Conservation (phyloP, 2,113 vertebrate species). For the Callipepla californica region DNA sequence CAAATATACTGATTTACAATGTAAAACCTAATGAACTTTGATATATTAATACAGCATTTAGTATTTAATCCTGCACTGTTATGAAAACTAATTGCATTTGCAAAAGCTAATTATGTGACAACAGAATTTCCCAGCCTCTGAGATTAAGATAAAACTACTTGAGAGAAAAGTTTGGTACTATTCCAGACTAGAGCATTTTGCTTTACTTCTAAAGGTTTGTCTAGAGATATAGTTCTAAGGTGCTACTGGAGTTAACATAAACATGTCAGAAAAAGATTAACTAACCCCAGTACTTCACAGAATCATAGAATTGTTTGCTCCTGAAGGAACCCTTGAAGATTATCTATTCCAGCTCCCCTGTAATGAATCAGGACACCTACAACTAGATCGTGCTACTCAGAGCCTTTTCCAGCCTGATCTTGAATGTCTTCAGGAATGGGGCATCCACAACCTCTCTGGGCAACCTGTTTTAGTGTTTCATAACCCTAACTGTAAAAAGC, state of each 20-base stretch:
- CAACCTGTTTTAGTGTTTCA: too few relatives aligned
- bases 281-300: neutral
- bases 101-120: slow-evolving; percentile 44
- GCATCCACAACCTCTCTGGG: too few relatives aligned
- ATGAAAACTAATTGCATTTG: slow-evolving; percentile 37
- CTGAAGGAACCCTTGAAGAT: too few relatives aligned
- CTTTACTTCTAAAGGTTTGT: neutral
- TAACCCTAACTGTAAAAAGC: too few relatives aligned
- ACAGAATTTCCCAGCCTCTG: slow-evolving; percentile 35
- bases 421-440: too few relatives aligned
- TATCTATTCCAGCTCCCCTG: too few relatives aligned
- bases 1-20: neutral
- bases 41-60: slow-evolving; percentile 37
- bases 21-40: slow-evolving; percentile 26
- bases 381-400: too few relatives aligned
- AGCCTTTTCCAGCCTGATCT: too few relatives aligned
- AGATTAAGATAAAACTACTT: slow-evolving; percentile 32
- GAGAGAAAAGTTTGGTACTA: neutral
- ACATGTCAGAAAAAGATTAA: neutral
- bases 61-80: slow-evolving; percentile 18
- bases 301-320: too few relatives aligned
- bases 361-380: too few relatives aligned
- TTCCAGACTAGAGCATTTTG: neutral
- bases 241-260: neutral
- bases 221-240: neutral